Evolutionary conservation across 35 echinoderm and acorn worm species (phyloP).

Genomic region (Ophiothrix spiculata): DNA sequence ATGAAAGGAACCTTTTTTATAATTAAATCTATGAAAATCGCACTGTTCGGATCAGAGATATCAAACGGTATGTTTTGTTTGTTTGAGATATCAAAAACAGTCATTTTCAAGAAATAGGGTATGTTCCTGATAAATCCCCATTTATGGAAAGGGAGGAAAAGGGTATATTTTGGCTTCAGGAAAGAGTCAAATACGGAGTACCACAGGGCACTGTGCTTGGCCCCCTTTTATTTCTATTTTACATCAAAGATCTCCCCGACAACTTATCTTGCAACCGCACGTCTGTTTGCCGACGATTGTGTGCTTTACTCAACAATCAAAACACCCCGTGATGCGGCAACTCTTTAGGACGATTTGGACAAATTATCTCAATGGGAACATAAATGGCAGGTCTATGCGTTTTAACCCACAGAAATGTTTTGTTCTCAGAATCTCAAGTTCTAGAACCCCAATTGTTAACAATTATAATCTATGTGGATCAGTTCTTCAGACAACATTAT

Average conservation of each 20-base stretch:
- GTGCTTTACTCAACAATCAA: conserved; percentile 9
- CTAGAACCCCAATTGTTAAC: background rate
- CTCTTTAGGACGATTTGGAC: conserved; percentile 35
- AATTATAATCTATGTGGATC: background rate
- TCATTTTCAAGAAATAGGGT: too few species aligned
- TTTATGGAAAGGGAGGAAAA: too few species aligned
- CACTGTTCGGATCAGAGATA: too few species aligned
- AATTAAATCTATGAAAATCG: too few species aligned
- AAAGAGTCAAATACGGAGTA: conserved; percentile 32
- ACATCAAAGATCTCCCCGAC: conserved; percentile 39
- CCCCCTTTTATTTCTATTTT: conserved; percentile 51
- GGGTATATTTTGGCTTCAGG: too few species aligned
- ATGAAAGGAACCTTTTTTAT: too few species aligned
- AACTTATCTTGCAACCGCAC: background rate
- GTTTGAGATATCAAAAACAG: too few species aligned
- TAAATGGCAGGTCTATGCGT: conserved; percentile 11
- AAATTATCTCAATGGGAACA: conserved; percentile 11
- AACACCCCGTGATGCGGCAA: background rate
- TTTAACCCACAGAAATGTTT: conserved; percentile 10
- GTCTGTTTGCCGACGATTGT: conserved; percentile 46
- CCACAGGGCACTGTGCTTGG: conserved; percentile 69
- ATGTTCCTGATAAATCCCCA: too few species aligned
- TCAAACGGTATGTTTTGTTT: too few species aligned
- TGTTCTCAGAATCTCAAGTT: background rate
- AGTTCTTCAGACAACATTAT: background rate